Percentiles rank a stretch among this genome's conserved stretches.
These are phyloP conservation scores for Gambelia wislizenii DNA, from an alignment of 2,797 vertebrate species.

Conservation along the genomic window DNA sequence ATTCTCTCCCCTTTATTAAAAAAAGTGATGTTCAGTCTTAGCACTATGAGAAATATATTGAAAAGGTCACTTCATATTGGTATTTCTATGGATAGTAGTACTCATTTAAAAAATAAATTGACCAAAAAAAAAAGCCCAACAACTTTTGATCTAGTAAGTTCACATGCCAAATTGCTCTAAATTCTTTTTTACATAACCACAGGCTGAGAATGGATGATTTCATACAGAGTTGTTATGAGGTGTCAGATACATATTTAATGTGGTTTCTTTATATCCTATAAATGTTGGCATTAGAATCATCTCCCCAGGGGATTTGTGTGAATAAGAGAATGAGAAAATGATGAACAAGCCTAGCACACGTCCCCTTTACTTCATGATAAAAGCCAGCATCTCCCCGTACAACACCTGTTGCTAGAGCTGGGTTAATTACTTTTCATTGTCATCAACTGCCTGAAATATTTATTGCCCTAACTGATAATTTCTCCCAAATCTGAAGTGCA, in stretches of 20 bases:
- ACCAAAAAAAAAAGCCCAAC: neutral
- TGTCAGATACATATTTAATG: slow-evolving; percentile 85
- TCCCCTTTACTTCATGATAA: slow-evolving; percentile 80
- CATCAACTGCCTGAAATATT: slow-evolving; percentile 87
- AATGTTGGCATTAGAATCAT: slow-evolving; percentile 77
- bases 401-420: slow-evolving; percentile 88
- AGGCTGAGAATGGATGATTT: slow-evolving; percentile 62
- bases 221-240: slow-evolving; percentile 66
- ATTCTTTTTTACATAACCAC: slow-evolving; percentile 52
- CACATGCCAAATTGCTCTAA: neutral
- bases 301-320: slow-evolving; percentile 77
- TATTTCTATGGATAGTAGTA: neutral
- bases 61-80: neutral
- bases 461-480: slow-evolving; percentile 82
- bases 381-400: slow-evolving; percentile 80
- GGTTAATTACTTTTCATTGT: slow-evolving; percentile 86
- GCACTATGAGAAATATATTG: neutral
- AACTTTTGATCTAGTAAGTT: neutral
- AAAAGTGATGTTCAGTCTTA: neutral
- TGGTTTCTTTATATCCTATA: slow-evolving; percentile 81
- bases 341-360: slow-evolving; percentile 78
- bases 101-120: neutral
- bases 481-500: slow-evolving; percentile 76
- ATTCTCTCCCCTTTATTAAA: too few species aligned
- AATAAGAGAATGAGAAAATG: slow-evolving; percentile 81